Base-by-base conservation (phyloP, 2,797 vertebrate species). In the Tadarida brasiliensis region DNA sequence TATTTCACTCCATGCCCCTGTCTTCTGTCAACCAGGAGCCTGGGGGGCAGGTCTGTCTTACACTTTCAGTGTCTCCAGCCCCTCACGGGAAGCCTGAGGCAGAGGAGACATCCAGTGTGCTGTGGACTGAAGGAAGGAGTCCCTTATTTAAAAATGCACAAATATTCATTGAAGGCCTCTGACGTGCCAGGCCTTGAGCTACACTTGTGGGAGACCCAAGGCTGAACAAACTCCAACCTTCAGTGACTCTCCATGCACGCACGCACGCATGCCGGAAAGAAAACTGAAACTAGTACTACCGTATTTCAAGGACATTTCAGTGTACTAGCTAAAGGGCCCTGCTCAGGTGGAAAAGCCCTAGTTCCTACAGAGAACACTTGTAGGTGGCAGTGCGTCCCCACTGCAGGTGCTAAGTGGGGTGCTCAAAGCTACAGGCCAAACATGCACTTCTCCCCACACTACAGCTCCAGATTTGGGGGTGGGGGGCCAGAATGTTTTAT, bases 361-460 rank as follows among this genome's bases (percentile, higher is more conserved):
- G 22, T 11, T 82, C 44, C 20, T 87, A 28, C 81, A 71, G 33
- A 26, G 22, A 80, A 56, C 16, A n/a, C 35, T 20, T 49, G n/a
- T 2, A 90, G 49, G 7, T 73, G 56, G 30, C 28, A 24, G 20
- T 11, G 4, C 6, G 1, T 67, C 76, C 71, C 59, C 68, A 2
- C 63, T 16, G 11, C 3, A 3, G 15, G 44, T 1, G 0, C 51
- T 20, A 39, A 33, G 65, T 24, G 44, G 47, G 65, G 0, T 11
- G 2, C 57, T 80, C 91, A 26, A 70, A 67, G 51, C 84, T n/a
- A 56, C 3, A 54, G 49, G 2, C 2, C n/a, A 49, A 93, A 89
- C 14, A 16, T 9, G 17, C 5, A 5, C 24, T 76, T 78, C 57
- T 67, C 78, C 35, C 35, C 61, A 0, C 39, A 68, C 35, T 63